phyloP scores from a whole-genome alignment of 1,140 invertebrate genomes.

The Trichonephila clavipes region DNA sequence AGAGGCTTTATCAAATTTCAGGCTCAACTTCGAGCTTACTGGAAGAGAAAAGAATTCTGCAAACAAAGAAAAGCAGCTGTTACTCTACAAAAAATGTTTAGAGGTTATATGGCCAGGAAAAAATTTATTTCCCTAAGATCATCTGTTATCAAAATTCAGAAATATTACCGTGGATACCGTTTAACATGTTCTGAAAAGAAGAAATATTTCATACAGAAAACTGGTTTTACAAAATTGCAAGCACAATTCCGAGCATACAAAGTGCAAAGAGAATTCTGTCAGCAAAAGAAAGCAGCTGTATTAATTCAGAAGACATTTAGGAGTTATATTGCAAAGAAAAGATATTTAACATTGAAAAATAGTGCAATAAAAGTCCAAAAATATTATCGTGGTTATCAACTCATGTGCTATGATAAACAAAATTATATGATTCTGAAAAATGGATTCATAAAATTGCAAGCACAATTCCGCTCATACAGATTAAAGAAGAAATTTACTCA shows the following conservation, averaged over 20 bases:
- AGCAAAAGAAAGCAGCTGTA: constrained; percentile 1
- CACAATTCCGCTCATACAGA: background rate
- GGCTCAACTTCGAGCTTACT: background rate
- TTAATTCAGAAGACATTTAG: constrained; percentile 20
- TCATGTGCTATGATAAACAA: background rate
- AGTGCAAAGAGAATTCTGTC: background rate
- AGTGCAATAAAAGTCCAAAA: background rate
- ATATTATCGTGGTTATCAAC: background rate
- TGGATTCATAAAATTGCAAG: background rate
- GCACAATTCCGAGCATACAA: background rate
- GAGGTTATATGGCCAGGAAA: background rate
- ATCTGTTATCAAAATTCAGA: constrained; percentile 6
- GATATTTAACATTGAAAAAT: background rate
- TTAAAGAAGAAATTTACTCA: background rate
- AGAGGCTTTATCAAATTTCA: background rate
- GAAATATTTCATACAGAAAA: background rate
- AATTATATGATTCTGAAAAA: background rate
- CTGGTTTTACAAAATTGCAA: background rate
- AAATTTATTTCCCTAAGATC: background rate
- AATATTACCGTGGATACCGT: constrained; percentile 2
- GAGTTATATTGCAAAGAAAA: background rate
- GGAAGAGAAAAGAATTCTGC: background rate
- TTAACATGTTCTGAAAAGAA: background rate
- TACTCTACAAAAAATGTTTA: background rate
- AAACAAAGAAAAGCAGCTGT: constrained; percentile 11